Base-by-base conservation (phyloP, 2,888 invertebrate species). In the Euplagia quadripunctaria region DNA sequence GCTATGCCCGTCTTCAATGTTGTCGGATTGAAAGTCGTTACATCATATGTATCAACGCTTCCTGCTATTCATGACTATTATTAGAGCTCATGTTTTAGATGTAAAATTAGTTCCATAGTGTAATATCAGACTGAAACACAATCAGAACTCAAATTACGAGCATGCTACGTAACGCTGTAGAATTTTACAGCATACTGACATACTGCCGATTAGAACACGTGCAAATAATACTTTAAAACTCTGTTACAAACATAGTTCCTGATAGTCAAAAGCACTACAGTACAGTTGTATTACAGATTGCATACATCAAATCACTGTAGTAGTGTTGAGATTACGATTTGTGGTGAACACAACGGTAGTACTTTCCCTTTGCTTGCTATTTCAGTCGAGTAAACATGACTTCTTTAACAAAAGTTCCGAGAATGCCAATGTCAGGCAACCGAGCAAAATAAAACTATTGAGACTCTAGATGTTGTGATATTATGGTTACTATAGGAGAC, bases 71-170 rank as follows among this genome's bases (percentile, higher is more conserved):
- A 61, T 14, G 31, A 12, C 46, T 31, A 68, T 61, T 20, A 58
- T 42, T 43, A 31, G 68, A 43, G 9, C n/a, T n/a, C 14, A 68
- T 68, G 51, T 68, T 43, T 58, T 43, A 64, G 17, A 17, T 8
- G 66, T 14, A 65, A 76, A 76, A 82, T 82, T 77, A 80, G 78
- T 76, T 84, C 76, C 75, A 66, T 72, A 61, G 63, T 72, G 74
- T 77, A 82, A 83, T 71, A 83, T 79, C 77, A 80, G 77, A 81
- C 82, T 77, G 73, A 79, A 68, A 68, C 77, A 84, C 76, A 76
- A 78, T 84, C 83, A 75, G 69, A 71, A 78, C 67, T 79, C 70
- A 82, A 84, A 85, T 85, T 85, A 84, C 76, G 74, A 80, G 79
- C 83, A 82, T 79, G 81, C 81, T 82, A 82, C 77, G 84, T 80